A percentile compares a stretch with the other conserved stretches of the same genome.
Conservation (phyloP, 2,113 vertebrate species). For the Oceanodroma tethys region DNA sequence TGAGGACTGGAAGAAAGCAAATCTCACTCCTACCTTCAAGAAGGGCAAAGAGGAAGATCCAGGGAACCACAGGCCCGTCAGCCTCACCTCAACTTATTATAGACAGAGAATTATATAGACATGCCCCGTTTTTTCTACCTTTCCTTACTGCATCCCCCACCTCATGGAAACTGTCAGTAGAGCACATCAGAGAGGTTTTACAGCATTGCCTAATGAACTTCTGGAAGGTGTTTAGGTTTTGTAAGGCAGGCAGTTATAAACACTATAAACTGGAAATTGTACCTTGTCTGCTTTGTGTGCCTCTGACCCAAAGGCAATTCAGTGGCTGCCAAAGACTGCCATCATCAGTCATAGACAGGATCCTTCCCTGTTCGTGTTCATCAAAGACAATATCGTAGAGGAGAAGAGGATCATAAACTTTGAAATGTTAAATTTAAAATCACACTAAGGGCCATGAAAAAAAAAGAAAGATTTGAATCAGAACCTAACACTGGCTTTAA, state of each 20-base stretch:
- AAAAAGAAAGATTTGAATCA: not conserved
- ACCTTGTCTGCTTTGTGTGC: not conserved
- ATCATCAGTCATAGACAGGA: not conserved
- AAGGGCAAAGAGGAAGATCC: not conserved
- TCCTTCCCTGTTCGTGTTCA: not conserved
- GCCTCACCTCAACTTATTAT: not conserved
- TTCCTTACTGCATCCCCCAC: not conserved
- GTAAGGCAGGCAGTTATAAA: not conserved
- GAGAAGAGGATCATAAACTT: not conserved
- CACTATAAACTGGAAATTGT: not conserved
- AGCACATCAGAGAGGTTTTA: not conserved
- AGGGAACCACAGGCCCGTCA: not conserved
- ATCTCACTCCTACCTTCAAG: not conserved
- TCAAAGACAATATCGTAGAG: not conserved
- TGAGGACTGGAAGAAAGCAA: not conserved
- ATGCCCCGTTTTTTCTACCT: not conserved
- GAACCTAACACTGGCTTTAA: not conserved
- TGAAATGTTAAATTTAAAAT: not conserved
- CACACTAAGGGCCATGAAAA: not conserved
- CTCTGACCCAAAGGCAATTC: not conserved
- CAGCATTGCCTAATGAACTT: not conserved
- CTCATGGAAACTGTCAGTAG: not conserved
- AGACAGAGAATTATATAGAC: not conserved
- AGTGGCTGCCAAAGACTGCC: not conserved
- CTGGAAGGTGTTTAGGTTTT: not conserved